A percentile compares a stretch with the other conserved stretches of the same genome.
These are phyloP conservation scores for Colistium nudipinnis DNA, from an alignment of 2,113 vertebrate genomes.

Conservation along the genomic window DNA sequence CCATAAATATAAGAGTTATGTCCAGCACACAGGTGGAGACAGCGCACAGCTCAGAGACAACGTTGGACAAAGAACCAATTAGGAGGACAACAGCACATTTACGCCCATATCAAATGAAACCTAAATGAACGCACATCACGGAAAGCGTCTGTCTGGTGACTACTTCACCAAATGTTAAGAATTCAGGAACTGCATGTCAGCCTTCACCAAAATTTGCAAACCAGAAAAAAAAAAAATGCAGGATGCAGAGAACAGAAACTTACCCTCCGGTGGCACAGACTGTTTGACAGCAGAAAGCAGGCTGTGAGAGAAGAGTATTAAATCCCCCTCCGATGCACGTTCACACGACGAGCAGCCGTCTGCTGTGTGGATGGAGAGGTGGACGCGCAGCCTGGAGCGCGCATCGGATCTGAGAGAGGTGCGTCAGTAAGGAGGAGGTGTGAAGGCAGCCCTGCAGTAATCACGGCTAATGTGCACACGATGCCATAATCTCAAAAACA, in stretches of 20 bases:
- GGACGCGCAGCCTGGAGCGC: constrained; percentile 62
- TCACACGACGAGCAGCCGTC: constrained; percentile 65
- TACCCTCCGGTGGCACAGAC: constrained; percentile 57
- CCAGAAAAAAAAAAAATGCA: too few relatives aligned
- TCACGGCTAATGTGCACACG: constrained; percentile 35
- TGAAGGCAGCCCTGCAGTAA: constrained; percentile 51
- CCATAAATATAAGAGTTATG: constrained; percentile 44
- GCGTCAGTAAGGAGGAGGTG: constrained; percentile 73
- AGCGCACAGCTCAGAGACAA: constrained; percentile 28
- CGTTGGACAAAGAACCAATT: constrained; percentile 4
- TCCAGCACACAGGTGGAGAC: constrained; percentile 15
- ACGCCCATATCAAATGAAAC: constrained; percentile 10
- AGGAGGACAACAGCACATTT: neutral
- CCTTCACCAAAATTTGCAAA: neutral
- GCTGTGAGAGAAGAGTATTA: constrained; percentile 36
- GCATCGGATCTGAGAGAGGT: constrained; percentile 55
- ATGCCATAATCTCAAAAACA: too few relatives aligned
- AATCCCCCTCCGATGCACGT: constrained; percentile 64
- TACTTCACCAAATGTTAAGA: constrained; percentile 49
- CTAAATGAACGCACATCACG: neutral
- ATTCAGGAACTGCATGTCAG: constrained; percentile 42
- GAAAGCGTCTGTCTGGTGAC: constrained; percentile 29
- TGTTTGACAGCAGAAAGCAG: constrained; percentile 24
- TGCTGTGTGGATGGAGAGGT: constrained; percentile 30
- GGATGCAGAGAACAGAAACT: constrained; percentile 40